phyloP scores from a whole-genome alignment of 2,888 invertebrate genomes.

The Acrocyrtus sp. region DNA sequence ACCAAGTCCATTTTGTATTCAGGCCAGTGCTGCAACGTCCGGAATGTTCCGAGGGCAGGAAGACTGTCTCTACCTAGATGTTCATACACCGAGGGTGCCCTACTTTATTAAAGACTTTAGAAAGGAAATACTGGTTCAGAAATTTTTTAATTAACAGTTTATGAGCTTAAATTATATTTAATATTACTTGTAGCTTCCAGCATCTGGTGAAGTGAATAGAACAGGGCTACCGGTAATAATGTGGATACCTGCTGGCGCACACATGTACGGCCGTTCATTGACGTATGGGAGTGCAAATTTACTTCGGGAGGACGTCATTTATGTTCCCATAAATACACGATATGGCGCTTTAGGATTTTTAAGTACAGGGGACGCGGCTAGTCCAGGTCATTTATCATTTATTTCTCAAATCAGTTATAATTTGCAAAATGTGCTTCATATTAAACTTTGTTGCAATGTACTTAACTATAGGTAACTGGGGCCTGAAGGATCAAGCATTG shows the following conservation, averaged over 20 bases:
- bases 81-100: conserved; percentile 14
- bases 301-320: conserved; percentile 22
- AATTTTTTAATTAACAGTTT: too few species aligned
- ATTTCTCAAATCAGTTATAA: too few species aligned
- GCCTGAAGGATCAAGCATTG: conserved; percentile 18
- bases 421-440: too few species aligned
- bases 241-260: conserved; percentile 23
- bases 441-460: too few species aligned
- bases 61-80: conserved; percentile 22
- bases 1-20: conserved; percentile 26
- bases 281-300: conserved; percentile 16
- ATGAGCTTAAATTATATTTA: background rate
- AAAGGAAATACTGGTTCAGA: too few species aligned
- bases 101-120: too few species aligned
- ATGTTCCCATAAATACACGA: conserved; percentile 15
- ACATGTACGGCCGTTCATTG: conserved; percentile 12
- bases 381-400: conserved; percentile 13
- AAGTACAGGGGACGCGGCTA: conserved; percentile 24
- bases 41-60: conserved; percentile 16
- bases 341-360: conserved; percentile 21
- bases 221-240: conserved; percentile 23
- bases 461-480: conserved; percentile 15
- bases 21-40: background rate
- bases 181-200: conserved; percentile 3
- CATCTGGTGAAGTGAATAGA: background rate